Conservation (phyloP, 2,797 vertebrate genomes). For the Clarias laeviceps region DNA sequence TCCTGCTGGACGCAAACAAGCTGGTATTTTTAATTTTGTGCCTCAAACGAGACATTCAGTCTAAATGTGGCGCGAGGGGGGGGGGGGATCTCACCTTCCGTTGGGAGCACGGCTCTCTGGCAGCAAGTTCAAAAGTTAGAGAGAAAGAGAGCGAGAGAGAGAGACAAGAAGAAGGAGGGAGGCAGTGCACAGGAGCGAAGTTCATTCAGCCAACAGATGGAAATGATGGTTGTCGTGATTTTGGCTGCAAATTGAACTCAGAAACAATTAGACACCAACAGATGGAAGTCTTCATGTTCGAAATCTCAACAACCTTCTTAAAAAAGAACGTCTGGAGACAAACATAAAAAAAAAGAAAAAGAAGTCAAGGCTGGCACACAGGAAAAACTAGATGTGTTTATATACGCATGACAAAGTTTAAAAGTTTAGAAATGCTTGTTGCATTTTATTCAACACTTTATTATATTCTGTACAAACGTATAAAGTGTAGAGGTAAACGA, state of each 20-base stretch:
- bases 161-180: slow-evolving; percentile 10
- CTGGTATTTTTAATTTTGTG: slow-evolving; percentile 56
- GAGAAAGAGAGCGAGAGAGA: slow-evolving; percentile 17
- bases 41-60: slow-evolving; percentile 66
- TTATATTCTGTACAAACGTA: background rate
- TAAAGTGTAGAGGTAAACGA: background rate
- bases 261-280: slow-evolving; percentile 67
- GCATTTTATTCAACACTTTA: background rate
- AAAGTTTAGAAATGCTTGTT: background rate
- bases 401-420: background rate
- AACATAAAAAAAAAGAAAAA: background rate
- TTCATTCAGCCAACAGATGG: slow-evolving; percentile 62
- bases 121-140: slow-evolving; percentile 61
- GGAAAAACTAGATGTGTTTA: background rate
- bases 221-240: slow-evolving; percentile 68
- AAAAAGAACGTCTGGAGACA: slow-evolving; percentile 22
- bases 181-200: slow-evolving; percentile 51
- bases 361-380: background rate
- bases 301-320: slow-evolving; percentile 18
- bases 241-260: slow-evolving; percentile 64
- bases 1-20: slow-evolving; percentile 65
- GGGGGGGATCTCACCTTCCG: slow-evolving; percentile 62
- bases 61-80: slow-evolving; percentile 31
- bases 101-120: slow-evolving; percentile 67
- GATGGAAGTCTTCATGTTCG: slow-evolving; percentile 59